Evolutionary conservation across 1,140 invertebrate genomes (phyloP), one percentile per base, ranked within the genome.

Genomic region (Chrysomallon squamiferum): DNA sequence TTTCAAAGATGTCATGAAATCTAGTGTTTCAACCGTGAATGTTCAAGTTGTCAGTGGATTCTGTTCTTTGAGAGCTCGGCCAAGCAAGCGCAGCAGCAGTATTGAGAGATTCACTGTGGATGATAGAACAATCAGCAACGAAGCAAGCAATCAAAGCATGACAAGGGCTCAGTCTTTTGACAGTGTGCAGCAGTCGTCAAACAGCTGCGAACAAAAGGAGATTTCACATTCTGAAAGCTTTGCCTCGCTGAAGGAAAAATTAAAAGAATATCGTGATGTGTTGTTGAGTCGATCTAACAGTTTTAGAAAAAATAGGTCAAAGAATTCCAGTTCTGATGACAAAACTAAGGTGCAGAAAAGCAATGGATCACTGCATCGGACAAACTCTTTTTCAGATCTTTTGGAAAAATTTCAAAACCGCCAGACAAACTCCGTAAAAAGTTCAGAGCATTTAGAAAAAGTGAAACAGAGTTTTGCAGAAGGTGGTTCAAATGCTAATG

Each of bases 221-320:
- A 54, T 25, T 27, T 15, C 22, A 29, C 25, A 54, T 0, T 70
- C 72, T 59, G 78, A 80, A 49, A 75, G 68, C 52, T 77, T 82
- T 67, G 73, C 80, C n/a, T 73, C 77, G 2, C 58, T 82, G 9
- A 82, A 82, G 61, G 74, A 77, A 9, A 81, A 80, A 62, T 65
- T 82, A 9, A 75, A 77, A 58, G 78, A 77, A n/a, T 82, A 78
- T 69, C 67, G 76, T 43, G 80, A 81, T 59, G 69, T 69, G 54
- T 62, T 82, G 20, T 58, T 82, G 13, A 77, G 66, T 29, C 71
- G 72, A 52, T 69, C 66, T 52, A 71, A 72, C 33, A 49, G 56
- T 18, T 58, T 63, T 38, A 60, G 61, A 22, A 70, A 72, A 22
- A 59, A 56, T 47, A 41, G 43, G 1, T 54, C 59, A 20, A 43